These are phyloP conservation scores for Ditylenchus weischeri DNA, from an alignment of 2,888 invertebrate genomes.

Conservation along the genomic window DNA sequence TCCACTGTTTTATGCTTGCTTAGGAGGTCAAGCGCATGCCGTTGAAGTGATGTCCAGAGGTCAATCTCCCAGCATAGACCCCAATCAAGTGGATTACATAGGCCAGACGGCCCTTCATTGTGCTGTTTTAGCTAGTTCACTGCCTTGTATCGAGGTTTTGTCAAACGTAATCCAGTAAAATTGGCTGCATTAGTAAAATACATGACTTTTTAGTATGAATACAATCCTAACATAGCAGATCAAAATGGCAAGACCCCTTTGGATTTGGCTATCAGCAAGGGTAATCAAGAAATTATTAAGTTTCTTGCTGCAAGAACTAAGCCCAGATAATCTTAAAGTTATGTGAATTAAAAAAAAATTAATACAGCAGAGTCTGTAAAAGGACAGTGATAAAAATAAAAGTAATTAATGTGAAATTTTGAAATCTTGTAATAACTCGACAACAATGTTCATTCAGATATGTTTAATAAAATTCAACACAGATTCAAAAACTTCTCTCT, in stretches of 20 bases:
- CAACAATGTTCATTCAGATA: too few species aligned
- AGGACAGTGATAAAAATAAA: too few species aligned
- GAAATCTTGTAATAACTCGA: too few species aligned
- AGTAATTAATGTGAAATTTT: too few species aligned
- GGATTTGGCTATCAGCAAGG: neutral
- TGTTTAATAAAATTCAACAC: too few species aligned
- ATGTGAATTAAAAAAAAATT: too few species aligned
- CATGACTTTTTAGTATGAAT: neutral
- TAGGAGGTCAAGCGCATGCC: constrained; percentile 53
- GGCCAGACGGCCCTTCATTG: constrained; percentile 52
- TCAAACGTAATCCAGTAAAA: constrained; percentile 19
- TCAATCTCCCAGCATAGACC: constrained; percentile 15
- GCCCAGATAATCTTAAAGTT: neutral
- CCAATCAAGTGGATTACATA: constrained; percentile 35
- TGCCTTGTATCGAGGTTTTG: constrained; percentile 47
- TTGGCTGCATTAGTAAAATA: neutral
- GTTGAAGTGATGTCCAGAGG: constrained; percentile 47
- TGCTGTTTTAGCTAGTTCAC: constrained; percentile 49
- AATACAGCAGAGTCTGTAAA: too few species aligned
- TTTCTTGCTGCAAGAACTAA: neutral
- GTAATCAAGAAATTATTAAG: neutral
- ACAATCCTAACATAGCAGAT: neutral
- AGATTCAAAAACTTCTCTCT: too few species aligned
- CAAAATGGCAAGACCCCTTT: neutral
- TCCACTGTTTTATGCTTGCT: constrained; percentile 53